phyloP scores from a whole-genome alignment of 53 echinoderm and acorn worm genomes.

The Crossaster papposus region DNA sequence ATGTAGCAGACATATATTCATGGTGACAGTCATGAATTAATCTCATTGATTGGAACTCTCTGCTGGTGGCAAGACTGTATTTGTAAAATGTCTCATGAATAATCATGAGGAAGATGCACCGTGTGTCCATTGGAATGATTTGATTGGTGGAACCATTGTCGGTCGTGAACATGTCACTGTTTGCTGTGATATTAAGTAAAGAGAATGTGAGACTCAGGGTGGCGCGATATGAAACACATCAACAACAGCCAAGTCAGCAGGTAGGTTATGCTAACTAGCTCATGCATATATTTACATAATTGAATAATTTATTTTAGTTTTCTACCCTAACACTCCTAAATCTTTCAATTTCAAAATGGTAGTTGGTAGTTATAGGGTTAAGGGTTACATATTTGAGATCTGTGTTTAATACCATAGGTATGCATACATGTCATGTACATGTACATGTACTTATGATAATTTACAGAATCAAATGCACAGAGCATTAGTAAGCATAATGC shows the following conservation, averaged over 20 bases:
- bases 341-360: too few relatives aligned
- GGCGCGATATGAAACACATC: constrained; percentile 36
- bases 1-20: constrained; percentile 57
- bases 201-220: constrained; percentile 35
- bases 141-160: neutral
- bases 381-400: too few relatives aligned
- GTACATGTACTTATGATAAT: too few relatives aligned
- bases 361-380: too few relatives aligned
- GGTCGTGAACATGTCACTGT: constrained; percentile 38
- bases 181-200: constrained; percentile 48
- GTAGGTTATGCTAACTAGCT: constrained; percentile 8
- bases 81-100: constrained; percentile 25
- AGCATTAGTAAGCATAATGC: too few relatives aligned
- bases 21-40: neutral
- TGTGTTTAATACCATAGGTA: too few relatives aligned
- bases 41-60: constrained; percentile 2
- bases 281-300: neutral
- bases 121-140: neutral
- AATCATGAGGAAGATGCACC: constrained; percentile 28
- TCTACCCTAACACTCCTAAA: too few relatives aligned
- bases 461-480: too few relatives aligned
- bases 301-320: neutral
- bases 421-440: too few relatives aligned
- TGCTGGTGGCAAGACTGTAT: neutral
- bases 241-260: constrained; percentile 3